phyloP scores from a whole-genome alignment of 2,113 vertebrate genomes.

The Alligator mississippiensis region DNA sequence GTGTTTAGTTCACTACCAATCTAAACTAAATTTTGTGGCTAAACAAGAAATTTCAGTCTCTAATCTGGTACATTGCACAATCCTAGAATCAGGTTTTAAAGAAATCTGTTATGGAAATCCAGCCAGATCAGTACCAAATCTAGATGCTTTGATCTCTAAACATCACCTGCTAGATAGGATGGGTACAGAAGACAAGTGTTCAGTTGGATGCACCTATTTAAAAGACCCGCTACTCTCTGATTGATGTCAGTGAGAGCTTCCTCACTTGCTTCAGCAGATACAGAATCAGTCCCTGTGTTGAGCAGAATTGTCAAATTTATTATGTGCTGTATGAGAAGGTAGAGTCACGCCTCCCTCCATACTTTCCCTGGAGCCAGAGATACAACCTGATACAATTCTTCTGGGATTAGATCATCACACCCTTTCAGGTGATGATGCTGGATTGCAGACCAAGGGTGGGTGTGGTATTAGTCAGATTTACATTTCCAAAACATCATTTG shows the following conservation, averaged over 20 bases:
- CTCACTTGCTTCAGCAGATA: neutral
- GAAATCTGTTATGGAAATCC: neutral
- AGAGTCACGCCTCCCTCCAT: constrained; percentile 13
- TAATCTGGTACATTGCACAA: neutral
- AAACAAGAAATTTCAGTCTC: constrained; percentile 3
- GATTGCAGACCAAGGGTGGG: constrained; percentile 20
- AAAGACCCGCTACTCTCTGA: neutral
- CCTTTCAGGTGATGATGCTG: neutral
- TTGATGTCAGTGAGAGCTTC: neutral
- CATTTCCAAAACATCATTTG: constrained; percentile 53
- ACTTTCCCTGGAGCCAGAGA: constrained; percentile 44
- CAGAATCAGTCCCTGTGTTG: neutral
- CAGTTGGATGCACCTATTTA: neutral
- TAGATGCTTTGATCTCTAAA: fast-evolving
- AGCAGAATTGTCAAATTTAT: neutral
- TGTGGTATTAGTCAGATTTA: constrained; percentile 54
- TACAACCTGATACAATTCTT: neutral
- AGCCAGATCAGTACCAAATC: neutral
- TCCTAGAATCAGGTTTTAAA: neutral
- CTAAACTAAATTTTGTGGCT: neutral
- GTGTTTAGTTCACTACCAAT: too few species aligned
- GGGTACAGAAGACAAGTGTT: neutral
- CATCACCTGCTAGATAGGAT: neutral
- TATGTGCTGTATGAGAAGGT: neutral
- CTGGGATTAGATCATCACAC: constrained; percentile 41